phyloP scores from a whole-genome alignment of 2,113 vertebrate species.

The Cisticola juncidis region DNA sequence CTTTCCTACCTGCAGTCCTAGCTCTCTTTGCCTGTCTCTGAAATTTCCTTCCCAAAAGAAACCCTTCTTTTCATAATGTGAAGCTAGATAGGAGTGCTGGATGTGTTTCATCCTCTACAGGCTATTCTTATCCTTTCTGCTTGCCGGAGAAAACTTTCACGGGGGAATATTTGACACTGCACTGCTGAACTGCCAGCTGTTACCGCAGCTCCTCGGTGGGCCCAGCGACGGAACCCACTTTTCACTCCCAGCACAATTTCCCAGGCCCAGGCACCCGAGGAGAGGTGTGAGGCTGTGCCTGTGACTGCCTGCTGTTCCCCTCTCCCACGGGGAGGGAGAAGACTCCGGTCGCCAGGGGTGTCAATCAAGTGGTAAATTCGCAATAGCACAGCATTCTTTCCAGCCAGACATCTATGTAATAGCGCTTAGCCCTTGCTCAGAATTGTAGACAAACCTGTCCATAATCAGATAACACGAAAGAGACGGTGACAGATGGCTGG shows the following conservation, averaged over 20 bases:
- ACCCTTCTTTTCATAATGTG: not conserved
- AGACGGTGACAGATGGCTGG: slow-evolving; percentile 18
- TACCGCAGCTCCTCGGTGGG: not conserved
- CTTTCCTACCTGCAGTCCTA: not conserved
- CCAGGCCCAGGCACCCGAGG: not conserved
- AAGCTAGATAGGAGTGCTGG: not conserved
- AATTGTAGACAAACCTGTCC: slow-evolving; percentile 55
- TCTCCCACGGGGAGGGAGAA: slow-evolving; percentile 37
- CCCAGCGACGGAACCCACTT: not conserved
- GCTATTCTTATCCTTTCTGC: not conserved
- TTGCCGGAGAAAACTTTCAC: not conserved
- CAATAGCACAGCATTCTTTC: not conserved
- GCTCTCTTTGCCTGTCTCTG: not conserved
- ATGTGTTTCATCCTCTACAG: not conserved
- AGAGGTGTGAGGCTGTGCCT: not conserved
- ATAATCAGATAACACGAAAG: not conserved
- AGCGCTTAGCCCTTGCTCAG: not conserved
- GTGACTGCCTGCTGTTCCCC: not conserved
- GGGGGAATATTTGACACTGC: not conserved
- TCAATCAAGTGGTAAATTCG: slow-evolving; percentile 30
- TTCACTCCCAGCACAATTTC: not conserved
- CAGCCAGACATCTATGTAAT: slow-evolving; percentile 40
- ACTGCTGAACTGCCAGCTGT: not conserved
- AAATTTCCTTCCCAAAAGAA: not conserved
- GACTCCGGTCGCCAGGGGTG: not conserved